Conservation (phyloP, 2,888 invertebrate species). For the Invenusta paracnida region DNA sequence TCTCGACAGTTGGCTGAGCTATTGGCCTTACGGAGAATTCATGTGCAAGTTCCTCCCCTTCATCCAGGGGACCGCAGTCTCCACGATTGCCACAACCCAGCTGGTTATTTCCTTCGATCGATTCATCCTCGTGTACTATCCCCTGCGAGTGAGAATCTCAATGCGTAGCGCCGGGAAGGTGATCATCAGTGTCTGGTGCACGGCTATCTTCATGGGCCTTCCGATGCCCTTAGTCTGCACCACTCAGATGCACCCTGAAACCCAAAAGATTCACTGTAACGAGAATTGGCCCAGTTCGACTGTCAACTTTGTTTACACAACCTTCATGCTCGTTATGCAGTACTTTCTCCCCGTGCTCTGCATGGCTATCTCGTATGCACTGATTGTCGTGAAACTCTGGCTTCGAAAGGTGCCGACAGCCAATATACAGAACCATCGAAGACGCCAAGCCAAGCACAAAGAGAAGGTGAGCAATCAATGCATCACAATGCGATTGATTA, state of each 20-base stretch:
- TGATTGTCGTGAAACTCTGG: conserved; percentile 38
- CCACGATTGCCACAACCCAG: conserved; percentile 30
- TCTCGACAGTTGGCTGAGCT: conserved; percentile 21
- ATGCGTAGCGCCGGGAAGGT: background rate
- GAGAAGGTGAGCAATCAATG: conserved; percentile 8
- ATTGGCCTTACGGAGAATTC: conserved; percentile 33
- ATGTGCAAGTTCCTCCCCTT: conserved; percentile 31
- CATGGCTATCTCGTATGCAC: conserved; percentile 20
- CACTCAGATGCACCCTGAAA: background rate
- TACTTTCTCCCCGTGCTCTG: conserved; percentile 35
- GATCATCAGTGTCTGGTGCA: background rate
- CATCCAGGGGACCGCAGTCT: conserved; percentile 33
- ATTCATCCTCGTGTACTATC: conserved; percentile 28
- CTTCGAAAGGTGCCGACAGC: conserved; percentile 14
- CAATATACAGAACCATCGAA: conserved; percentile 21
- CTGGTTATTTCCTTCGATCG: conserved; percentile 24
- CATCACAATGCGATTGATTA: too few relatives aligned
- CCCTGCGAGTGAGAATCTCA: conserved; percentile 13
- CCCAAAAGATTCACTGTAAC: background rate
- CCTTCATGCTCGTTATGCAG: conserved; percentile 26
- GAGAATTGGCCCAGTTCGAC: conserved; percentile 17
- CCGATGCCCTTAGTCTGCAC: conserved; percentile 31
- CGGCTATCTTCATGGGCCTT: conserved; percentile 2
- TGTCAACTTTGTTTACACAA: conserved; percentile 24
- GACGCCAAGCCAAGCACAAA: background rate